Conservation (phyloP, 2,888 invertebrate genomes). For the Calliscelio sp. region DNA sequence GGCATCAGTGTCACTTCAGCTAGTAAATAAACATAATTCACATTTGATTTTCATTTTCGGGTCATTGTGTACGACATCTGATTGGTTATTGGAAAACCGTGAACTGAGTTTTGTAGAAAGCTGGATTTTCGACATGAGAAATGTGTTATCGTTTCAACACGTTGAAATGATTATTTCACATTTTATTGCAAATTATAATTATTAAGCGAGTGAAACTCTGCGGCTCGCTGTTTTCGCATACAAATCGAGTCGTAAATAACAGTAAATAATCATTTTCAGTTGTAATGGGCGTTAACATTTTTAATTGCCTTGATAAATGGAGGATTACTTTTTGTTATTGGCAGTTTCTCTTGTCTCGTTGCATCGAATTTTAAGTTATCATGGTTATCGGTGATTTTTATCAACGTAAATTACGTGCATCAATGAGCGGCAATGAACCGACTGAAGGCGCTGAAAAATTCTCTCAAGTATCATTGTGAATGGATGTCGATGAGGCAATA, state of each 20-base stretch:
- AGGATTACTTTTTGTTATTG: conserved; percentile 4
- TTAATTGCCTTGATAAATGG: conserved; percentile 31
- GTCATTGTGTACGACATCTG: conserved; percentile 15
- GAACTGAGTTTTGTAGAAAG: conserved; percentile 11
- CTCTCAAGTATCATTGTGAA: conserved; percentile 34
- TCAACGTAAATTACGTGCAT: conserved; percentile 35
- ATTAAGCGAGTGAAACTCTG: background rate
- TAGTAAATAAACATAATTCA: conserved; percentile 17
- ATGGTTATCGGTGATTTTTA: conserved; percentile 27
- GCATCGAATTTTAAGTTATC: conserved; percentile 31
- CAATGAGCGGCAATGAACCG: conserved; percentile 37
- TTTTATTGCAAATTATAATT: conserved; percentile 3
- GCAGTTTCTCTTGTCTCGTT: background rate
- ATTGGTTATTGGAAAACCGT: conserved; percentile 3
- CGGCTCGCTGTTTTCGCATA: background rate
- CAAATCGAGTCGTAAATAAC: conserved; percentile 12
- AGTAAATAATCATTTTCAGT: conserved; percentile 10
- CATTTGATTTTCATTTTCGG: conserved; percentile 15
- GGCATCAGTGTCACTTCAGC: too few relatives aligned
- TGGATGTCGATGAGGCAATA: conserved; percentile 17
- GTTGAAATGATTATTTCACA: background rate
- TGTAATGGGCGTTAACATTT: conserved; percentile 12
- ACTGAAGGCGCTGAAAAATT: conserved; percentile 32
- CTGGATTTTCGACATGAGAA: conserved; percentile 10
- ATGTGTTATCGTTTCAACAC: background rate